These are phyloP conservation scores for Stichodactyla helianthus DNA, from an alignment of 64 coral and sea anemone genomes.

Conservation along the genomic window DNA sequence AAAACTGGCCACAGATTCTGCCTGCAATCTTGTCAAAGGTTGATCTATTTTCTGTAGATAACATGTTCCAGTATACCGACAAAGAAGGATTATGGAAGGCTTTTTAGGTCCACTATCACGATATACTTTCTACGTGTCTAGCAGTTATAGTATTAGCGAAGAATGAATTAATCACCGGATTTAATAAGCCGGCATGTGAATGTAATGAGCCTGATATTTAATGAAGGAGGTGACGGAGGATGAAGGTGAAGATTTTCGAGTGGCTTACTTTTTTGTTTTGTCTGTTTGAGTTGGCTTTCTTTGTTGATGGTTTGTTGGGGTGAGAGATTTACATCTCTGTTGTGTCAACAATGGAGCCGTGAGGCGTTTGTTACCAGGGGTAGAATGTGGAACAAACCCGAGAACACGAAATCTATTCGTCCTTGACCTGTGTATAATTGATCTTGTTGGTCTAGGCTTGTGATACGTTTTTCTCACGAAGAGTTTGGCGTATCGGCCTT, in stretches of 20 bases:
- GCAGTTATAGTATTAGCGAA: not conserved
- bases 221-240: not conserved
- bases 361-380: not conserved
- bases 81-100: not conserved
- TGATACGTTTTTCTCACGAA: not conserved
- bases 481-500: not conserved
- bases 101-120: not conserved
- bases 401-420: not conserved
- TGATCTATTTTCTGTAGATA: no score
- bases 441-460: not conserved
- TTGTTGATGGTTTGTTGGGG: not conserved
- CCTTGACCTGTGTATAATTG: not conserved
- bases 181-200: not conserved
- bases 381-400: not conserved
- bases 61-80: no score
- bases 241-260: not conserved
- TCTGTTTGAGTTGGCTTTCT: not conserved
- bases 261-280: not conserved
- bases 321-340: not conserved
- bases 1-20: not conserved
- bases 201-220: not conserved
- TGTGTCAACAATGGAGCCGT: not conserved
- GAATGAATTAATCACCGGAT: not conserved
- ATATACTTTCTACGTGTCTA: not conserved
- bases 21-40: not conserved